Percentiles rank a stretch among this genome's conserved stretches.
phyloP scores from a whole-genome alignment of 2,113 vertebrate species.

The Junco hyemalis region DNA sequence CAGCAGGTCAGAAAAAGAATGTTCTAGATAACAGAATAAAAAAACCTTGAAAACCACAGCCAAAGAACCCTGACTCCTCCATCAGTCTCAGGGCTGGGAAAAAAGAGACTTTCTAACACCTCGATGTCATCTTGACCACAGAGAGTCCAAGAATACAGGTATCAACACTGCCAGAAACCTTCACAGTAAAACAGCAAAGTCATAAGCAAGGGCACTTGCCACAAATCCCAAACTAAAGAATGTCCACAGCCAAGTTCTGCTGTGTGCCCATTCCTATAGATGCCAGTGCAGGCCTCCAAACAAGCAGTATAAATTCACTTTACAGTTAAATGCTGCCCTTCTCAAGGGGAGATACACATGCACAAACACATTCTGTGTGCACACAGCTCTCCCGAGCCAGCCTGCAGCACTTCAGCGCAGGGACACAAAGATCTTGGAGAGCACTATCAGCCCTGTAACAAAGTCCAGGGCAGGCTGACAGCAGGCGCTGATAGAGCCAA shows the following conservation, averaged over 20 bases:
- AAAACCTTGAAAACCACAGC: too few relatives aligned
- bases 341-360: not conserved
- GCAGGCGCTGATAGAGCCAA: not conserved
- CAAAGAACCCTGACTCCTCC: too few relatives aligned
- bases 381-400: not conserved
- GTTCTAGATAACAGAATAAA: too few relatives aligned
- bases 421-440: not conserved
- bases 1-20: too few relatives aligned
- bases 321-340: not conserved
- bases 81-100: too few relatives aligned
- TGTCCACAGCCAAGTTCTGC: not conserved
- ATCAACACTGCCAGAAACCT: not conserved
- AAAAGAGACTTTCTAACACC: too few relatives aligned
- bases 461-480: slow-evolving; percentile 17
- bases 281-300: not conserved
- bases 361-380: not conserved
- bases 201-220: not conserved
- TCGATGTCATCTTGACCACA: too few relatives aligned
- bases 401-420: not conserved
- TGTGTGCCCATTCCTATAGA: not conserved
- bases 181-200: not conserved
- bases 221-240: not conserved
- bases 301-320: not conserved
- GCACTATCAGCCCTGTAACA: slow-evolving; percentile 26
- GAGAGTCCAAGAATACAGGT: not conserved